phyloP scores from a whole-genome alignment of 1,140 invertebrate species.

The Gonioctena quinquepunctata region DNA sequence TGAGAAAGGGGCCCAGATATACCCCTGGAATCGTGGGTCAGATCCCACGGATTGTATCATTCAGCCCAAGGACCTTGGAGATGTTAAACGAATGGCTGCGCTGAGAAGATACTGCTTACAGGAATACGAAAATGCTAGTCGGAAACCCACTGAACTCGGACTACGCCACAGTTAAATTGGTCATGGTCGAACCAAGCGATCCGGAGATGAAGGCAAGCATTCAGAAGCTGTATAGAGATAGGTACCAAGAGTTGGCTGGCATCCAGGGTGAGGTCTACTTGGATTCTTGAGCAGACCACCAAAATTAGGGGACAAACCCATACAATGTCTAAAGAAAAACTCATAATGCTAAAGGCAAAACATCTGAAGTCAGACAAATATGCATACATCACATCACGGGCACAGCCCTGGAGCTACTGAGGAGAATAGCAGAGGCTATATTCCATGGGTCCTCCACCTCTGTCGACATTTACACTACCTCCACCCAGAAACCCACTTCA shows the following conservation, averaged over 20 bases:
- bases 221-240: background rate
- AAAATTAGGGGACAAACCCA: background rate
- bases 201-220: background rate
- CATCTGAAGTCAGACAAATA: background rate
- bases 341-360: background rate
- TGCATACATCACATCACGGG: background rate
- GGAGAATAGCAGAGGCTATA: constrained; percentile 9
- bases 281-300: background rate
- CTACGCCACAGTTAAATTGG: background rate
- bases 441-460: background rate
- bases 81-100: no score
- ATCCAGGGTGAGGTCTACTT: background rate
- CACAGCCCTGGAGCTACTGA: background rate
- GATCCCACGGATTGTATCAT: no score
- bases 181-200: background rate
- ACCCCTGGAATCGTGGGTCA: no score
- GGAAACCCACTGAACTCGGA: background rate
- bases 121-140: no score
- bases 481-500: background rate
- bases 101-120: no score
- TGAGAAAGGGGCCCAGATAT: no score
- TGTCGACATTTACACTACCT: constrained; percentile 6
- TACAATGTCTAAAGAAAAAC: background rate
- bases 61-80: no score
- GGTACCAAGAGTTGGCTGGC: background rate